phyloP scores from a whole-genome alignment of 2,113 vertebrate species.

The Chelonoidis abingdonii region DNA sequence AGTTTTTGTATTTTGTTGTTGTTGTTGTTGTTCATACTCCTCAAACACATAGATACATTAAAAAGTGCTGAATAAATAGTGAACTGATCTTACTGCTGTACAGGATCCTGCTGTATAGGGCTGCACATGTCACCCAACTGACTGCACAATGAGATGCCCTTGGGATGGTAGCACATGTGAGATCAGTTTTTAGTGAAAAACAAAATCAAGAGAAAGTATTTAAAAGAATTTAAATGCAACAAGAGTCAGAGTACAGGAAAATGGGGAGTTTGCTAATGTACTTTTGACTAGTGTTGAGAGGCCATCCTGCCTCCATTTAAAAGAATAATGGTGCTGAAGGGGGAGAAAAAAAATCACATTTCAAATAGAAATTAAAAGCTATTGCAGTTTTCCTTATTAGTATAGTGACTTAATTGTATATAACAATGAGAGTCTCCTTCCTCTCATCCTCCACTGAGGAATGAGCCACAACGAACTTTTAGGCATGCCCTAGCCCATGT shows the following conservation, averaged over 20 bases:
- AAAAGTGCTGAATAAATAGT: background rate
- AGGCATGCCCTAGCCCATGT: background rate
- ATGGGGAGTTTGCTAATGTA: background rate
- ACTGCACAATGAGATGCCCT: background rate
- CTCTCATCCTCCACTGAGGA: background rate
- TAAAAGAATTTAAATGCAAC: background rate
- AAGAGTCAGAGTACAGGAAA: background rate
- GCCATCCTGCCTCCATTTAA: background rate
- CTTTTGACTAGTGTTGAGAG: background rate
- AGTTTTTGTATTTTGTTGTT: background rate
- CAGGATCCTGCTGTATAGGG: background rate
- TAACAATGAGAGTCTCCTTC: background rate
- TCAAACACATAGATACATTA: background rate
- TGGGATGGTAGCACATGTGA: background rate
- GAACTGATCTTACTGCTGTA: background rate
- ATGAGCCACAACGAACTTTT: background rate
- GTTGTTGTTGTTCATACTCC: background rate
- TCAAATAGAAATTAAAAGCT: background rate
- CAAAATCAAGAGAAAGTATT: background rate
- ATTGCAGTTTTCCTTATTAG: background rate
- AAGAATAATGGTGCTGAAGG: background rate
- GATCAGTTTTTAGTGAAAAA: background rate
- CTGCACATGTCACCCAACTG: background rate
- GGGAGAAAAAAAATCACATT: background rate
- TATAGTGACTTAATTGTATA: background rate